Evolutionary conservation across 1,140 invertebrate species (phyloP), one percentile per base, ranked within the genome.

Genomic region (Diprion similis): DNA sequence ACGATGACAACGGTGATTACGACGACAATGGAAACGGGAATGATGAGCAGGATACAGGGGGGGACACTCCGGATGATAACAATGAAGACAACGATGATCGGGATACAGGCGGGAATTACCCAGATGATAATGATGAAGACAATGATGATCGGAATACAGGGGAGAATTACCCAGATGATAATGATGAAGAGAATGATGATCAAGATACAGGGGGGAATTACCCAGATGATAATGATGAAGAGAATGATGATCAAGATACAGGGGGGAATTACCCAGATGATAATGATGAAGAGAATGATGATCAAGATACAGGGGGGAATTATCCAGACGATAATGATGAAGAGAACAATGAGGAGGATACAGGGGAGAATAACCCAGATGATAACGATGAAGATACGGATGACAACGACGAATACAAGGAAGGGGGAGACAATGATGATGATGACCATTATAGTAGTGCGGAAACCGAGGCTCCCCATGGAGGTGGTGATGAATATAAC

Each of bases 401-500:
- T 66, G 37, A 71, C 8, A 70, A 66, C 8, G 70, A 71, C 15
- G 11, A 15, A 18, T 18, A 71, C 19, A 70, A 66, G 24, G 46
- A 72, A 47, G 67, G 68, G 17, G 67, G 19, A 2, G 13, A 24
- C 24, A 37, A 68, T 24, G n/a, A 9, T 13, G 24, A 68, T 37
- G 24, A 68, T 37, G 24, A 37, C 24, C 2, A 37, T 37, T 37
- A 37, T 37, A 37, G 24, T 37, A 6, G 1, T 37, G 24, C 6
- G 24, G 24, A 37, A 37, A 37, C 24, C 24, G 24, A 37, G 24
- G 24, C 24, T 6, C 24, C 24, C 24, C 24, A 37, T 37, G 73
- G 71, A 72, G 73, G 24, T 13, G 73, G 24, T 13, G 73, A 66
- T 3, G 70, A 71, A 24, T 24, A 15, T 17, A 24, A 71, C 19